A percentile compares a stretch with the other conserved stretches of the same genome.
phyloP scores from a whole-genome alignment of 2,113 vertebrate genomes.

The Desmodus rotundus region DNA sequence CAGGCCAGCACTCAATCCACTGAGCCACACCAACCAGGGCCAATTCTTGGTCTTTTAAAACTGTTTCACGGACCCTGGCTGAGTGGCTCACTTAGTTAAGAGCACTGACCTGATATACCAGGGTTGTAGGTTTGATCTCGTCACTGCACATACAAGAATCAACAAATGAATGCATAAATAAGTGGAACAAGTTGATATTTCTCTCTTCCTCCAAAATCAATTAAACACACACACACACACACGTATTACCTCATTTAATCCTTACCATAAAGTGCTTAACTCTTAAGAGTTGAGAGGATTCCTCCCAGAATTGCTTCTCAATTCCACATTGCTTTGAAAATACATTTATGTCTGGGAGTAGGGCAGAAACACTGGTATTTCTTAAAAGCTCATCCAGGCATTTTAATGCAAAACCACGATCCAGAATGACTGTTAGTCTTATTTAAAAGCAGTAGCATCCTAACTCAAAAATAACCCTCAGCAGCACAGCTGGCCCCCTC shows the following conservation, averaged over 20 bases:
- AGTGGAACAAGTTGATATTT: too few relatives aligned
- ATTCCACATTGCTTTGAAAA: background rate
- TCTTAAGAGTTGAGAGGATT: background rate
- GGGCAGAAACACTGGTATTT: background rate
- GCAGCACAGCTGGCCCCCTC: background rate
- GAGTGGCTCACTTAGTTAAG: background rate
- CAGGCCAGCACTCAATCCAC: too few relatives aligned
- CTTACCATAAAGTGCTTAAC: background rate
- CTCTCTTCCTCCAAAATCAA: too few relatives aligned
- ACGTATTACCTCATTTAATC: background rate
- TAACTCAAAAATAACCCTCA: constrained; percentile 22
- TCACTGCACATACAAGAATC: too few relatives aligned
- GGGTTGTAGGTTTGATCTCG: background rate
- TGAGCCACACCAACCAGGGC: too few relatives aligned
- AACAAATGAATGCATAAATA: too few relatives aligned
- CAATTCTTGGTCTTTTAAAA: background rate
- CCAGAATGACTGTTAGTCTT: background rate
- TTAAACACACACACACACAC: too few relatives aligned
- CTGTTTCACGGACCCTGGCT: background rate
- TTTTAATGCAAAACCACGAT: background rate
- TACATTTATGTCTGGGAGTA: background rate
- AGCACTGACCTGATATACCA: background rate
- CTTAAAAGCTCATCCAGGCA: background rate
- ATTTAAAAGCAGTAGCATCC: background rate
- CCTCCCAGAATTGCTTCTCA: background rate